A percentile compares a stretch with the other conserved stretches of the same genome.
Evolutionary conservation across 2,113 vertebrate genomes (phyloP).

Genomic region (Grammomys surdaster): DNA sequence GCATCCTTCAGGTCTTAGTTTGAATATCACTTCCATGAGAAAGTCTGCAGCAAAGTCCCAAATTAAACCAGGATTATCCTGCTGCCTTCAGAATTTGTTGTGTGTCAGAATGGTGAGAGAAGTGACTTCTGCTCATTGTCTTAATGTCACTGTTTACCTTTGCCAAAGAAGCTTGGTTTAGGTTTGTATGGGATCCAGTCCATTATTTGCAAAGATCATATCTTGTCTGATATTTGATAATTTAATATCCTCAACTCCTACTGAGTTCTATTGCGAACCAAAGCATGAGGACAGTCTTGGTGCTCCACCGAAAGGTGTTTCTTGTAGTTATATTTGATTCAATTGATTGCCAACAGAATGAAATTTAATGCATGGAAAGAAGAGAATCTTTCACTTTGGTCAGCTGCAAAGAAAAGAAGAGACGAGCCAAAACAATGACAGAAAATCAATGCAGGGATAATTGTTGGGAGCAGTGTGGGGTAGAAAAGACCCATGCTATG

Average conservation of each 20-base stretch:
- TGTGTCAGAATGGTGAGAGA: not conserved
- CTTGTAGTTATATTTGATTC: slow-evolving; percentile 23
- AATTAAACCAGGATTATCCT: not conserved
- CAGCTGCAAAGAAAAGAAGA: slow-evolving; percentile 38
- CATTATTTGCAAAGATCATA: not conserved
- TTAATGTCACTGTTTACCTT: not conserved
- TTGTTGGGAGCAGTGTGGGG: not conserved
- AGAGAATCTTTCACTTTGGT: slow-evolving; percentile 43
- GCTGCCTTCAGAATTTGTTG: not conserved
- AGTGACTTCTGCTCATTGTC: not conserved
- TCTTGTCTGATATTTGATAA: not conserved
- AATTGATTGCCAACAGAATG: slow-evolving; percentile 52
- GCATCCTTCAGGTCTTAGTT: not conserved
- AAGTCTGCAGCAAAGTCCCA: not conserved
- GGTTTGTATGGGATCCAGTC: not conserved
- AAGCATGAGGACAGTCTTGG: not conserved
- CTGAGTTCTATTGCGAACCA: not conserved
- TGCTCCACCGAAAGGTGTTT: not conserved
- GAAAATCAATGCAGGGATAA: slow-evolving; percentile 35
- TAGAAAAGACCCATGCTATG: not conserved
- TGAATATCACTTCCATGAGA: not conserved
- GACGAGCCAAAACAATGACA: slow-evolving; percentile 22
- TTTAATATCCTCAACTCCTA: not conserved
- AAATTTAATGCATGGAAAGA: slow-evolving; percentile 50
- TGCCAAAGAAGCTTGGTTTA: not conserved